Evolutionary conservation across 2,797 vertebrate genomes (phyloP).

Genomic region (Hippoglossus hippoglossus): DNA sequence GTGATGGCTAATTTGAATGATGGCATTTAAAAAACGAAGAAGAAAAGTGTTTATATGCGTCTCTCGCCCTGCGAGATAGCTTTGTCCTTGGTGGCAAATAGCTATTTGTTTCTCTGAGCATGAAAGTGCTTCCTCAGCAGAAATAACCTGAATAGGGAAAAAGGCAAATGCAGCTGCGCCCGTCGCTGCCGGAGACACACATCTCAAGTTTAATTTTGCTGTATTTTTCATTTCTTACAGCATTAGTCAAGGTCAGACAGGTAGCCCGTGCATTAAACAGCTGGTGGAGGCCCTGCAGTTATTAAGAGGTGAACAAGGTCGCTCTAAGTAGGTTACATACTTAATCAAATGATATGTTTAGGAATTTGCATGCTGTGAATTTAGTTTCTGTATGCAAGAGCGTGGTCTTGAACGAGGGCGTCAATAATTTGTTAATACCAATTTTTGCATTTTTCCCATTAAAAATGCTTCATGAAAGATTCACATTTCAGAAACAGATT

Average conservation of each 20-base stretch:
- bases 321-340: neutral
- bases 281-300: neutral
- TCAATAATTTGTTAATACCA: too few species aligned
- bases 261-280: neutral
- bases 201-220: slow-evolving; percentile 29
- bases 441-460: too few species aligned
- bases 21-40: slow-evolving; percentile 24
- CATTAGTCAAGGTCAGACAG: slow-evolving; percentile 17
- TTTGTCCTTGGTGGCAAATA: slow-evolving; percentile 44
- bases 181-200: slow-evolving; percentile 8
- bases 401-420: neutral
- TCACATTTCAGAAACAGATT: neutral
- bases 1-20: slow-evolving; percentile 37
- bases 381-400: neutral
- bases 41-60: slow-evolving; percentile 33
- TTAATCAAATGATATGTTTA: neutral
- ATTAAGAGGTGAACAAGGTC: slow-evolving; percentile 3
- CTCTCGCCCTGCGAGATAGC: slow-evolving; percentile 34
- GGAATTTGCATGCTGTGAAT: neutral
- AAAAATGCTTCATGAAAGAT: too few species aligned
- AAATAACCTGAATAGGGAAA: slow-evolving; percentile 26
- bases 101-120: slow-evolving; percentile 56
- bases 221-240: slow-evolving; percentile 25
- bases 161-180: slow-evolving; percentile 21
- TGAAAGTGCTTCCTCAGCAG: slow-evolving; percentile 60